Base-by-base conservation (phyloP, 2,888 invertebrate genomes). In the Helicoverpa assulta region DNA sequence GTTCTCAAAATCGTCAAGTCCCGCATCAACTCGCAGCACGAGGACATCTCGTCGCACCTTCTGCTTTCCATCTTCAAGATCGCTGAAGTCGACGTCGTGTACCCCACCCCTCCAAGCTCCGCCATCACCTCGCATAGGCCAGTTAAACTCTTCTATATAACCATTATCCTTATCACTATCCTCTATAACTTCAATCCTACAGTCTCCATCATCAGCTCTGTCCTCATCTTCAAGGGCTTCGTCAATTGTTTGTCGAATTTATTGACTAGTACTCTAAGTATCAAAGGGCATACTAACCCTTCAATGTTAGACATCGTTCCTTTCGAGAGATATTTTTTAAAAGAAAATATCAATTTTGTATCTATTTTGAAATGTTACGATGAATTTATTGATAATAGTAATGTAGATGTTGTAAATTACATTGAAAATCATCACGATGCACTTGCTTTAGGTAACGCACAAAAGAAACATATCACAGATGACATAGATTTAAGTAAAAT, bases 21-120 rank as follows among this genome's bases (percentile, higher is more conserved):
- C 76, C 97, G 98, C 88, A 98, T 99, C 90, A 98, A 98, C 95
- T 97, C 97, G 58, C 97, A 98, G 86, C 97, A 98, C 91, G 97
- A 98, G 80, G 98, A 98, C 88, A 97, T 98, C 82, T 97, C 98
- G 88, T 98, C 98, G 60, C 98, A 98, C 92, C 97, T 98, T 73
- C 96, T 98, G 50, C 96, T 98, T 70, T 98, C 98, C 83, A 98
- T 98, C 92, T 98, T 98, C 96, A 98, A 98, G 96, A 98, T 98
- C 96, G 98, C 98, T 64, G 98, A 98, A 96, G 98, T 98, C 64
- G 98, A 98, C 93, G 97, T 98, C 62, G 97, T 98, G 80, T 97
- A 98, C 93, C 98, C 98, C 29, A 88, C 95, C 0, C 97, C 97
- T 43, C 96, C 96, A 5, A 96, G 96, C 88, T 96, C 96, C 54